Conservation (phyloP, 2,888 invertebrate species). For the Zonitis immaculata region DNA sequence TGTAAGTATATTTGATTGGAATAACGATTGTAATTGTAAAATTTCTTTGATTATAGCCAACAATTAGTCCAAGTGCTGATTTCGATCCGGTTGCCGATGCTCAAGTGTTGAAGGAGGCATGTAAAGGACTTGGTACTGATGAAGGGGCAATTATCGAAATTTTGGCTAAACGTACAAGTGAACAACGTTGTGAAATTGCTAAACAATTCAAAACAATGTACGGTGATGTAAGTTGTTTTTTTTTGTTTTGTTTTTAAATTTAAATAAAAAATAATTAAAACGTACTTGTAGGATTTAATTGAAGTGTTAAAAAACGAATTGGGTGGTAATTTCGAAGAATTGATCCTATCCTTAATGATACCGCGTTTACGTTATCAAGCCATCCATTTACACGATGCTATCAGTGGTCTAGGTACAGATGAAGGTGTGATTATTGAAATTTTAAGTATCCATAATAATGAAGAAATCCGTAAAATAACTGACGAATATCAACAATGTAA, state of each 20-base stretch:
- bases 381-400: constrained; percentile 74
- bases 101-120: constrained; percentile 75
- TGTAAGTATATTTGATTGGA: background rate
- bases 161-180: constrained; percentile 70
- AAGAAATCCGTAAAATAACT: constrained; percentile 69
- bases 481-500: constrained; percentile 14
- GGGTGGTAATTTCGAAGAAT: constrained; percentile 77
- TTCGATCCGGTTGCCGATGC: constrained; percentile 74
- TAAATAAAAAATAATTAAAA: background rate
- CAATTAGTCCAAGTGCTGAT: constrained; percentile 59
- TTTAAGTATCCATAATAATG: constrained; percentile 76
- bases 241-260: background rate
- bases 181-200: constrained; percentile 76
- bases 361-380: constrained; percentile 78
- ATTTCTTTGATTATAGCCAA: constrained; percentile 53
- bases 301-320: constrained; percentile 80
- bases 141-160: constrained; percentile 78
- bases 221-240: constrained; percentile 59
- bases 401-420: constrained; percentile 76
- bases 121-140: constrained; percentile 75
- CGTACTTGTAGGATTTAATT: constrained; percentile 45
- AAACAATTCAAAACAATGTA: constrained; percentile 74
- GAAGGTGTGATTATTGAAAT: constrained; percentile 77
- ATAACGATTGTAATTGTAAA: too few relatives aligned
- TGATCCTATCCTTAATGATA: constrained; percentile 75